Evolutionary conservation across 1,140 invertebrate species (phyloP).

Genomic region (Polypedilum vanderplanki): DNA sequence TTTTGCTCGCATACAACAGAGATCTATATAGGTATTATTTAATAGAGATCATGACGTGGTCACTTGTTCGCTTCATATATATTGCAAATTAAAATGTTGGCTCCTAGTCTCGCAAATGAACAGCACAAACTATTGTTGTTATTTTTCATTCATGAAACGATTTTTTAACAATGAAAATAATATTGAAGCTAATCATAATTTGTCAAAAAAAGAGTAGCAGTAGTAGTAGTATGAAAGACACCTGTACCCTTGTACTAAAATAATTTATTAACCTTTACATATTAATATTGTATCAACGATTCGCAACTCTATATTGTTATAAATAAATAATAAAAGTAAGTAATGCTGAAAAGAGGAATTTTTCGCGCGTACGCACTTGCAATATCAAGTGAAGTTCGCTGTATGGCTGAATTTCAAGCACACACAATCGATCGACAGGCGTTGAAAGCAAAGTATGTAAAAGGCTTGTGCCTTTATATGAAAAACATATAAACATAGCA

Average conservation of each 20-base stretch:
- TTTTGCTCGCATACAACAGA: neutral
- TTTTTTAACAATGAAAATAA: neutral
- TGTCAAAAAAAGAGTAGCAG: slow-evolving; percentile 6
- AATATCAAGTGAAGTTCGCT: neutral
- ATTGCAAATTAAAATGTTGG: slow-evolving; percentile 24
- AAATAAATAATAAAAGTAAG: neutral
- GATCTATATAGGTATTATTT: neutral
- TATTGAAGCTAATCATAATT: neutral
- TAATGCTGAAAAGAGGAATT: neutral
- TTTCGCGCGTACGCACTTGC: neutral
- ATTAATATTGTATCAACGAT: neutral
- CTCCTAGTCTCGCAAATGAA: neutral
- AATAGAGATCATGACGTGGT: neutral
- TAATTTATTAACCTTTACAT: slow-evolving; percentile 13
- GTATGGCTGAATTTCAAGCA: neutral
- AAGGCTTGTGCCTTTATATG: neutral
- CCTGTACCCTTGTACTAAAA: slow-evolving; percentile 24
- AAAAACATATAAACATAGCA: too few species aligned
- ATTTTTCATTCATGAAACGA: neutral
- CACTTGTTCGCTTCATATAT: neutral
- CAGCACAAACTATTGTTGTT: neutral
- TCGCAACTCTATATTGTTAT: neutral
- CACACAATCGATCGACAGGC: neutral
- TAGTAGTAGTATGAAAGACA: neutral
- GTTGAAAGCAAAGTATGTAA: neutral